Evolutionary conservation across 2,797 vertebrate species (phyloP), one percentile per base, ranked within the genome.

Genomic region (Spinibarbus caldwelli): DNA sequence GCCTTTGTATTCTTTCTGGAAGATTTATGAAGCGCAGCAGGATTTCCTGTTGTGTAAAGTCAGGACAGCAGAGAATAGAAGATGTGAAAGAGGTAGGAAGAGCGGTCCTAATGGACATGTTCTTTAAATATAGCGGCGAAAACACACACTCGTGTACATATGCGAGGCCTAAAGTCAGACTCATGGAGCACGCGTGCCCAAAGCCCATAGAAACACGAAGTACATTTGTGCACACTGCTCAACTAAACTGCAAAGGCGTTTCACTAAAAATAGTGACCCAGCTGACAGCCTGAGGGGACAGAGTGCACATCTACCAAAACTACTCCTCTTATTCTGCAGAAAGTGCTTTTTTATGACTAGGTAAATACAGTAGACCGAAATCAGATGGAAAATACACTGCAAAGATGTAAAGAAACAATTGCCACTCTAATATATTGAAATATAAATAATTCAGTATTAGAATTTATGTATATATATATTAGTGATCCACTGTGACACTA

Each of bases 231-330:
- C 87, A 88, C 90, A 91, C 90, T 92, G 90, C 92, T 91, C 86
- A 86, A 84, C 85, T 89, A 88, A 93, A 93, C 88, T 91, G 90
- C 89, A 84, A 78, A 88, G 90, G 91, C 88, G 85, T 90, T 87
- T 68, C 52, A 87, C 91, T 93, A 92, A 90, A 94, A 93, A 93
- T 93, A 94, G 90, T 82, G 86, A 78, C 85, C 88, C 91, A 91
- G 91, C 92, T 91, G 90, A 93, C 89, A 90, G 91, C 92, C 91
- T 77, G 88, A 90, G 90, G 90, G 90, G 17, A 86, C 70, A 62
- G 73, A 78, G 78, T 34, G 82, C 87, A 83, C 12, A 49, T 82
- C 26, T 80, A 45, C 85, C 76, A 86, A 84, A 85, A 83, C 29
- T 45, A 21, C 75, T 73, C 82, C 87, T 91, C 91, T 90, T 89